Conservation (phyloP, 2,113 vertebrate genomes). For the Amphiprion percula region DNA sequence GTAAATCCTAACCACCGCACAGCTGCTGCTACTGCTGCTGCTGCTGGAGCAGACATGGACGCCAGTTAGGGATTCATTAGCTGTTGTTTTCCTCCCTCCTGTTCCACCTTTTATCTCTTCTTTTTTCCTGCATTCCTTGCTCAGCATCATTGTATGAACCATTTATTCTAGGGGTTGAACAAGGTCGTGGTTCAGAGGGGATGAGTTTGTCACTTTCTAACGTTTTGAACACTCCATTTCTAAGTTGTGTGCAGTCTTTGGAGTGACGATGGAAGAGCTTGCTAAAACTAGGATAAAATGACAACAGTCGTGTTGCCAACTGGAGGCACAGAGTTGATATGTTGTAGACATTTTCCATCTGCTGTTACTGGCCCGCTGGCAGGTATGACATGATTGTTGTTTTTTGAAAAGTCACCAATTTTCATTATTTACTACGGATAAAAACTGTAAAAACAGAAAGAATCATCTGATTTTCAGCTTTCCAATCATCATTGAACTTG, state of each 20-base stretch:
- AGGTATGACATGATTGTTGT: too few relatives aligned
- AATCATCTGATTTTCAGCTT: too few relatives aligned
- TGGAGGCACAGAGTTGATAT: not conserved
- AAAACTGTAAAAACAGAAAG: too few relatives aligned
- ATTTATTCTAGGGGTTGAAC: not conserved
- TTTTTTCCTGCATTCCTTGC: not conserved
- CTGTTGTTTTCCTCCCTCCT: slow-evolving; percentile 18
- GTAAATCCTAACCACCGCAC: slow-evolving; percentile 45
- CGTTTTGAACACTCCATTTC: not conserved
- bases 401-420: too few relatives aligned
- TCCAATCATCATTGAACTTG: too few relatives aligned
- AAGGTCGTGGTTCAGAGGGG: not conserved
- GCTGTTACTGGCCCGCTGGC: too few relatives aligned
- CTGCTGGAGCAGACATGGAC: slow-evolving; percentile 33
- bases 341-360: not conserved
- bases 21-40: slow-evolving; percentile 60
- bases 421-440: too few relatives aligned
- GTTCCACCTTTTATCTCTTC: not conserved
- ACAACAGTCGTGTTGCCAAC: not conserved
- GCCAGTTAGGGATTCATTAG: slow-evolving; percentile 66
- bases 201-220: not conserved
- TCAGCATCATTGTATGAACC: not conserved
- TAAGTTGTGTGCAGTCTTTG: not conserved
- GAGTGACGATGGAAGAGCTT: not conserved
- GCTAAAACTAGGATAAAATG: not conserved